phyloP scores from a whole-genome alignment of 2,888 invertebrate genomes.

The Gastrophysa polygoni region DNA sequence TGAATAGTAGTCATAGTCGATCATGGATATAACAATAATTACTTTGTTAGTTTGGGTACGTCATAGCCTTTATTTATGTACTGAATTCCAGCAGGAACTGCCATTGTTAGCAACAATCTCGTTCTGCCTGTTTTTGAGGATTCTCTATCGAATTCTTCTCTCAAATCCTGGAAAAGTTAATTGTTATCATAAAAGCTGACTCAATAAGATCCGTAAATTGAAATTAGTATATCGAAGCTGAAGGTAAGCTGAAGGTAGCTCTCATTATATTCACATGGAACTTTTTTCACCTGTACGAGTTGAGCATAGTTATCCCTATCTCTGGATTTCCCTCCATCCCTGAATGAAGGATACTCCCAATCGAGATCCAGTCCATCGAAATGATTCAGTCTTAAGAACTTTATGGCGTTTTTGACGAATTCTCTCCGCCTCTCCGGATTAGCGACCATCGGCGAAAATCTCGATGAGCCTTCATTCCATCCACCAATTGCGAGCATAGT shows the following conservation, averaged over 20 bases:
- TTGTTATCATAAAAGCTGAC: not conserved
- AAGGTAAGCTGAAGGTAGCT: too few species aligned
- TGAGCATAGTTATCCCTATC: conserved; percentile 88
- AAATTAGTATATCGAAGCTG: too few species aligned
- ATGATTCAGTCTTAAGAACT: conserved; percentile 88
- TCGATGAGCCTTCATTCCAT: conserved; percentile 90
- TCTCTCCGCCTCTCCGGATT: conserved; percentile 76
- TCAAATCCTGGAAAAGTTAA: conserved; percentile 68
- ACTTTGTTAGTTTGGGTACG: conserved; percentile 83
- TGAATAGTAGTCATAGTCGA: not conserved
- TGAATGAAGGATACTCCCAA: conserved; percentile 87
- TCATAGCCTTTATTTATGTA: conserved; percentile 95
- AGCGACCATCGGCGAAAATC: conserved; percentile 89
- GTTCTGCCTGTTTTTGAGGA: conserved; percentile 81
- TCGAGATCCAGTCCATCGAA: conserved; percentile 93
- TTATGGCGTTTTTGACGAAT: conserved; percentile 82
- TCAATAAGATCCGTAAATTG: conserved; percentile 2
- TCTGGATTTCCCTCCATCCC: conserved; percentile 80
- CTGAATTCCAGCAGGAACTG: conserved; percentile 91
- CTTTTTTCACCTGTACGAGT: conserved; percentile 81
- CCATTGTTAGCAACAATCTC: conserved; percentile 85
- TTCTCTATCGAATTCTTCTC: conserved; percentile 89
- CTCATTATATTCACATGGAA: too few species aligned
- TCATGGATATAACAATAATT: conserved; percentile 53
- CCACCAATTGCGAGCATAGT: conserved; percentile 91